Evolutionary conservation across 2,797 vertebrate genomes (phyloP), one percentile per base, ranked within the genome.

Genomic region (Megalops cyprinoides): DNA sequence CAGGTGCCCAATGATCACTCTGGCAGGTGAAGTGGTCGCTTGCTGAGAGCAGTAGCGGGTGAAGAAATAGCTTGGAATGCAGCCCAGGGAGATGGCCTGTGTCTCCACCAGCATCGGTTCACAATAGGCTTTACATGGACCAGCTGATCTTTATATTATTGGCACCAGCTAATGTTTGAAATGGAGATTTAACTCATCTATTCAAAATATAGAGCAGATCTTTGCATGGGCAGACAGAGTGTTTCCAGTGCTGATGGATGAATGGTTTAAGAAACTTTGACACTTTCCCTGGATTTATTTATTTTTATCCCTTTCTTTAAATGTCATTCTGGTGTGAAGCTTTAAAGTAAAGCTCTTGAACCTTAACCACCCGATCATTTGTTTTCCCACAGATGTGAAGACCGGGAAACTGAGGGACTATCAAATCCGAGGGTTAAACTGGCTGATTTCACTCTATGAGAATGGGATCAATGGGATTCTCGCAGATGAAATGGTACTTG

Each of bases 391-490:
- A 99, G 98, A 98, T 88, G 95, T 99, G 65, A 99, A 99, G 87
- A 82, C 91, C 78, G 98, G 98, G 62, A 99, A 97, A 87, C 93
- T 99, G 89, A 95, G 98, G 86, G 98, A 99, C 91, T 99, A 99
- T 87, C 98, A 99, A 89, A 85, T 97, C 82, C 96, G 98, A 87
- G 98, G 98, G 81, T 79, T 99, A 86, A 99, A 99, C 91, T 99
- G 98, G 98, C 96, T 99, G 65, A 99, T 99, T 91, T 99, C 97
- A 80, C 90, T 99, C 49, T 99, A 99, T 86, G 98, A 99, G 86
- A 99, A 99, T 39, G 98, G 98, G 84, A 99, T 99, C 91, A 99
- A 99, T 77, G 98, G 98, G 25, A 99, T 99, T 89, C 95, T 99
- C 0, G 98, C 98, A 74, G 98, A 99, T 92, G 98, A 99, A 94